These are phyloP conservation scores for Eulemur albifrons DNA, from an alignment of 2,797 vertebrate genomes.

Conservation along the genomic window DNA sequence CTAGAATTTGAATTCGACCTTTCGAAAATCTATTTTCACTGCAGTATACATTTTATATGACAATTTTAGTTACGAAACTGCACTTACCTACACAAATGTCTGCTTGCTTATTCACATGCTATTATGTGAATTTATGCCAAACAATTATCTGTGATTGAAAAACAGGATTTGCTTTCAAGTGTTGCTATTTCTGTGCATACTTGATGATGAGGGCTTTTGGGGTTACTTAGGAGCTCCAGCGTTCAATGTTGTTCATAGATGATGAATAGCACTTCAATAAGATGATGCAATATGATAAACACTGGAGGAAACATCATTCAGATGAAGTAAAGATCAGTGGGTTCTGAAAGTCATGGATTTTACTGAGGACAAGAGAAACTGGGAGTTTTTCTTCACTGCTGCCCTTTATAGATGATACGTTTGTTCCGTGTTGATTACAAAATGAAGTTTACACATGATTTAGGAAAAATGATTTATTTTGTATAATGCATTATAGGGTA, in stretches of 20 bases:
- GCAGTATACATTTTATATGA: not conserved
- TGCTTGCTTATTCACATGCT: not conserved
- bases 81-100: not conserved
- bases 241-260: not conserved
- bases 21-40: not conserved
- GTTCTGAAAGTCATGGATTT: not conserved
- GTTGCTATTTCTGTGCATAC: not conserved
- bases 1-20: not conserved
- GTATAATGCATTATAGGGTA: not conserved
- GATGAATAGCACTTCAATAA: not conserved
- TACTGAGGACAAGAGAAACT: not conserved
- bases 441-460: not conserved
- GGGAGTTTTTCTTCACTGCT: not conserved
- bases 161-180: not conserved
- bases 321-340: too few species aligned
- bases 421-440: rapidly evolving
- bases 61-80: not conserved
- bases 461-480: slow-evolving; percentile 37
- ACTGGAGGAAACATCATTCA: not conserved
- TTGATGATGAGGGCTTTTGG: not conserved
- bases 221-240: not conserved
- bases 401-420: not conserved
- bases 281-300: not conserved
- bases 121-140: not conserved
- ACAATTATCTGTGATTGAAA: not conserved